Base-by-base conservation (phyloP, 1,140 invertebrate genomes). In the Hormaphis cornu region DNA sequence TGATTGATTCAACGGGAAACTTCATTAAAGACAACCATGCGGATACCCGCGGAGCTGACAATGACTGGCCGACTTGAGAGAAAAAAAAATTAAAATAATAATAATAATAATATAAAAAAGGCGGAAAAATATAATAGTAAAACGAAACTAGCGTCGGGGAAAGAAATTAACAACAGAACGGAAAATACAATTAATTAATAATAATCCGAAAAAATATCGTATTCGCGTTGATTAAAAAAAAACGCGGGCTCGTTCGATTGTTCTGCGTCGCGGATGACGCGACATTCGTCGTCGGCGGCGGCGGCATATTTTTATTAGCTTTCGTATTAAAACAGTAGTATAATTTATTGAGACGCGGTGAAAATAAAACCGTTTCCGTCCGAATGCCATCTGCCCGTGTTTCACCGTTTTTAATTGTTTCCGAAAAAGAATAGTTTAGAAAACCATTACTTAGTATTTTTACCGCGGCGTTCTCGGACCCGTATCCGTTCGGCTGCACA, bases 331-430 rank as follows among this genome's bases (percentile, higher is more conserved):
- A 66, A 66, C 35, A 66, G 44, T 66, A 33, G 24, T 35, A 48
- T 28, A 33, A 63, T 66, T 30, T 50, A 66, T 42, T 33, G 33
- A 20, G 61, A 50, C 35, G 18, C 20, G 22, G 28, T 33, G 9
- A 33, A 54, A 53, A 53, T 26, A 42, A 58, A 63, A 46, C 48
- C 44, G 28, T 48, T 48, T 48, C 40, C 61, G 61, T 66, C 35
- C 61, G 61, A 48, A 50, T 50, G 61, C 61, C 61, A 66, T 66
- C 61, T 66, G 61, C 61, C 28, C 42, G 59, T 18, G 61, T 48
- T 66, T 18, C 61, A 66, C 61, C 61, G 42, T 50, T 66, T 66
- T 66, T 66, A 66, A 66, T 66, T 66, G 61, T 66, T 66, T 44
- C 28, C 12, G 44, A 22, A 63, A 63, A 48, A 61, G 28, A 58